Conservation (phyloP, 35 echinoderm and acorn worm species). For the Apostichopus parvimensis region DNA sequence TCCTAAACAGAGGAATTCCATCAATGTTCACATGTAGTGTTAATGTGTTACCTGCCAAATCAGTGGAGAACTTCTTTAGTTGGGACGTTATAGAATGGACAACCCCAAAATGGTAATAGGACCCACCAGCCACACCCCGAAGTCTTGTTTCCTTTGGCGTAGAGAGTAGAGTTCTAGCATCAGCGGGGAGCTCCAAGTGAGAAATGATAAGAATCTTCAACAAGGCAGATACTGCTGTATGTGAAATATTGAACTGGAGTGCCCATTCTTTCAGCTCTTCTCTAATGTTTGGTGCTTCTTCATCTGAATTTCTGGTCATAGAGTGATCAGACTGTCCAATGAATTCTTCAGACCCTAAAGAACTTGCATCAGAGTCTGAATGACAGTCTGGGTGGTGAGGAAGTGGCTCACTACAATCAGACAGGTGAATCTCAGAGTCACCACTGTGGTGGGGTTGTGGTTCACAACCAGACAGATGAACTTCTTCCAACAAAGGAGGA, state of each 20-base stretch:
- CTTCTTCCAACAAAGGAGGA: not conserved
- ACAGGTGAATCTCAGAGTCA: not conserved
- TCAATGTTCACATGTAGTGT: slow-evolving; percentile 63
- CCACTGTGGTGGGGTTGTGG: not conserved
- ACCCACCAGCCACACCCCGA: slow-evolving; percentile 20
- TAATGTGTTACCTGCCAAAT: not conserved
- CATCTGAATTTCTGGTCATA: too few species aligned
- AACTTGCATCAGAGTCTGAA: slow-evolving; percentile 26
- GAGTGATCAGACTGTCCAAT: not conserved
- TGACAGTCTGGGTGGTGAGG: not conserved
- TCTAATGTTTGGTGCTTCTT: not conserved
- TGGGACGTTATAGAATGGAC: not conserved
- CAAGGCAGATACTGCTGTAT: slow-evolving; percentile 9
- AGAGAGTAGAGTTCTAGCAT: slow-evolving; percentile 48
- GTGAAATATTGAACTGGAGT: not conserved
- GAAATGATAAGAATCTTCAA: not conserved
- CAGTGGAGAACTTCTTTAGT: not conserved
- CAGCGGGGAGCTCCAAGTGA: slow-evolving; percentile 34
- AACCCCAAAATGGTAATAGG: slow-evolving; percentile 68
- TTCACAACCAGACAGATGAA: not conserved
- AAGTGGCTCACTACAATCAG: not conserved
- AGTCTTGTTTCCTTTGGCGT: not conserved
- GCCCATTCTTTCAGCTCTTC: not conserved
- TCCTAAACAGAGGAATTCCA: slow-evolving; percentile 62
- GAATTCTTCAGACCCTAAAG: slow-evolving; percentile 16